Evolutionary conservation across 1,140 invertebrate species (phyloP), one percentile per base, ranked within the genome.

Genomic region (Drosophila lowei): DNA sequence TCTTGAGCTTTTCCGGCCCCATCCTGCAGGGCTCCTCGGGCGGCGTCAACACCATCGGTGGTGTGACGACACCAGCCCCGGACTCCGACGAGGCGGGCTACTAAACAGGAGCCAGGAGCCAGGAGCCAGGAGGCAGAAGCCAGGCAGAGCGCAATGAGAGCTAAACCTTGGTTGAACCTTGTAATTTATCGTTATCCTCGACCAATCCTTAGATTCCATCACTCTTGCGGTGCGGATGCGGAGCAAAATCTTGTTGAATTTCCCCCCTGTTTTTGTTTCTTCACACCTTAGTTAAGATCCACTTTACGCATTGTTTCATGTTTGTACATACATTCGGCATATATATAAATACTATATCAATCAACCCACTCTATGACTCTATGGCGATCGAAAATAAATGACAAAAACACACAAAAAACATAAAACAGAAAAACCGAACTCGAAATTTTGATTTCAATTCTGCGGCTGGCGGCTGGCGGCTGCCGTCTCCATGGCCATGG

Each of bases 31-130:
- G 91, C 6, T 91, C 91, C 3, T 86, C 90, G 6, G 77, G 81
- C 13, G 86, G 77, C 5, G 54, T 49, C 1, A 75, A 75, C 30
- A 85, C 89, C 1, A 72, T 83, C 0, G 85, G 76, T 25, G 90
- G 77, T 38, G 74, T 48, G 41, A 81, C 89, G 46, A 73, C 84
- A 59, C 78, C 79, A 5, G 75, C 85, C 2, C 79, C 90, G 2
- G 88, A 83, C 43, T 88, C 90, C 4, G 90, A 91, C 44, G 90
- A 91, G 73, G 90, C 89, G 58, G 90, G 90, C 57, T 91, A 91
- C 56, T 89, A 79, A 25, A 2, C 5, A 16, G 3, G n/a, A 34
- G 18, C 5, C n/a, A 25, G 0, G 23, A 25, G 3, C 23, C 4
- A 5, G 18, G 2, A 18, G 23, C 23, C 23, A 52, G 11, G 13